Percentiles rank a stretch among this genome's conserved stretches.
Conservation (phyloP, 2,888 invertebrate species). For the Athetis lepigone region DNA sequence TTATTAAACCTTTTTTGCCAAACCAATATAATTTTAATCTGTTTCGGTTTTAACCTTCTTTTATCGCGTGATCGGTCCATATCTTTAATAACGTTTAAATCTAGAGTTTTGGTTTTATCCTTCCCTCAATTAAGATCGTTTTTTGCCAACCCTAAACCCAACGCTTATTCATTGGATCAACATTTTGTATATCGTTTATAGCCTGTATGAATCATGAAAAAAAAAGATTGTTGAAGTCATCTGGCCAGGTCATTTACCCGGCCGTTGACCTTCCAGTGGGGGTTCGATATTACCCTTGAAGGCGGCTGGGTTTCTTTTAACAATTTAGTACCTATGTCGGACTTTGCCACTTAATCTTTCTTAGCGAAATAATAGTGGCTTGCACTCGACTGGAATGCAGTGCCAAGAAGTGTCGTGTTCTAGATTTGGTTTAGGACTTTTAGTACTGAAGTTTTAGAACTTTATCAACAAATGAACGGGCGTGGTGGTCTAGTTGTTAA, state of each 20-base stretch:
- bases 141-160: conserved; percentile 55
- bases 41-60: conserved; percentile 30
- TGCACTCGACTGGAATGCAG: conserved; percentile 37
- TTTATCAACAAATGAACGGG: too few relatives aligned
- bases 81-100: conserved; percentile 41
- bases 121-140: conserved; percentile 31
- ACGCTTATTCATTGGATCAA: conserved; percentile 66
- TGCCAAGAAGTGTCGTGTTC: conserved; percentile 35
- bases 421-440: conserved; percentile 16
- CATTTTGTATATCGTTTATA: conserved; percentile 53
- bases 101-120: conserved; percentile 32
- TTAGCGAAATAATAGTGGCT: conserved; percentile 25
- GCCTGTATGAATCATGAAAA: conserved; percentile 63
- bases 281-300: conserved; percentile 55
- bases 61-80: conserved; percentile 33
- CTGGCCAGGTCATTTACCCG: conserved; percentile 78
- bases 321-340: conserved; percentile 35
- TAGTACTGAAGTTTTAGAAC: too few relatives aligned
- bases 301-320: conserved; percentile 40
- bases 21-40: conserved; percentile 31
- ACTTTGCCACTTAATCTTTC: conserved; percentile 37
- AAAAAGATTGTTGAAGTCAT: conserved; percentile 71
- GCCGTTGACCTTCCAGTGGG: conserved; percentile 71
- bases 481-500: too few relatives aligned
- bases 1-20: conserved; percentile 25